Base-by-base conservation (phyloP, 2,888 invertebrate species). In the Ophion ventricosus region DNA sequence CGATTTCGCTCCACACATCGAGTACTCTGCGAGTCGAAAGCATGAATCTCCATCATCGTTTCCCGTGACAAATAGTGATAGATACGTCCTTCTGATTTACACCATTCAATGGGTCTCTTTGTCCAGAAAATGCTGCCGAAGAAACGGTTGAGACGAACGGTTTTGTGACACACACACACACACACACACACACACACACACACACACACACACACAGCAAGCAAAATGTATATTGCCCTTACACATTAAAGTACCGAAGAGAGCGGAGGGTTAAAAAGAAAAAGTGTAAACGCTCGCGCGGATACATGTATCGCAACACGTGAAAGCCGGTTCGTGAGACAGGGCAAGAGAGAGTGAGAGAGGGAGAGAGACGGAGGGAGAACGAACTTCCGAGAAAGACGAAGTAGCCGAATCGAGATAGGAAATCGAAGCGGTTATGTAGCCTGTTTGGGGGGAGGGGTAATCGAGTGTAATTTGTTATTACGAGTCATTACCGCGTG, bases 381-480 rank as follows among this genome's bases (percentile, higher is more conserved):
- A 67, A 56, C 25, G 40, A 76, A 72, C 40, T 59, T 73, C 72
- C 17, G 82, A 84, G 84, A 74, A 82, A 82, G 74, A 79, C 82
- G 78, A 78, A 82, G 82, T 78, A 74, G 82, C 78, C 73, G 78
- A 75, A 82, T 78, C 76, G 72, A 78, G 81, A 84, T 74, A 81
- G 81, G 67, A 73, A 84, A 78, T 75, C 80, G 77, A 78, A 81
- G 74, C 76, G 74, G 77, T 72, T 77, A 70, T 77, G 70, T 54
- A 78, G 69, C 61, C 17, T 61, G 70, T 78, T 54, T 23, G 57
- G 70, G 70, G 72, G 66, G 56, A 79, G 83, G 76, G 78, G 74
- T 84, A 84, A 84, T 84, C 84, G 84, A 84, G 84, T 84, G 84
- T 84, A 84, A 84, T 84, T 84, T 84, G 84, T 84, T 84, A 84